Base-by-base conservation (phyloP, 2,113 vertebrate species). In the Gorilla gorilla region DNA sequence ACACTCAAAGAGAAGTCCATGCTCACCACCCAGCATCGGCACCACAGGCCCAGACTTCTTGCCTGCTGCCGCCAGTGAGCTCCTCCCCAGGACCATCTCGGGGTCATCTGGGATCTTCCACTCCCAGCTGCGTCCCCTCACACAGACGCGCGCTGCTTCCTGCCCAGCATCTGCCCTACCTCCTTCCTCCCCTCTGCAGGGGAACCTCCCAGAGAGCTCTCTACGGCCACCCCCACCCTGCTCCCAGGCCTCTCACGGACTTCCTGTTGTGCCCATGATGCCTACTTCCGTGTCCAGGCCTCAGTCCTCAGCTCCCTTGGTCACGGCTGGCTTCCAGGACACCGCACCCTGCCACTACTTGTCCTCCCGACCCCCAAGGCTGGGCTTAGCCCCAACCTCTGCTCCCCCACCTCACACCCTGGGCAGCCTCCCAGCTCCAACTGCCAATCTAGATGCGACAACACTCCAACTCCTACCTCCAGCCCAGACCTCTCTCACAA, bases 401-500 rank as follows among this genome's bases (percentile, higher is more conserved):
- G 61, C 52, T 81, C 81, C 8, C 13, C 66, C n/a, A 38, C n/a
- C 50, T 52, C 22, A 16, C 8, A 1, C 45, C 8, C 45, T 48
- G 27, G 43, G 27, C 32, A 25, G 11, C 27, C 55, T 38, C 50
- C 1, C 20, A 0, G 13, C 92, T 79, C 35, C 1, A 3, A 25
- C 20, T 8, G 48, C 40, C 48, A 14, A 2, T 14, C 50, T 3
- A 13, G 43, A n/a, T 0, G 8, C 6, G 17, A 3, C 50, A 10
- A n/a, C 11, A 23, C 61, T 22, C 38, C 6, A 6, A 9, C 2
- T 32, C 80, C 27, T 48, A 79, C 57, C 76, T 32, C 16, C n/a
- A 57, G 55, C 70, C 38, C 38, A 17, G 88, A 40, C 6, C n/a
- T 81, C 79, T 79, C 48, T 22, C 32, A 10, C 50, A 79, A 79